Percentiles rank a stretch among this genome's conserved stretches.
Evolutionary conservation across 1,140 invertebrate genomes (phyloP).

Genomic region (honey bee (Apis mellifera)): DNA sequence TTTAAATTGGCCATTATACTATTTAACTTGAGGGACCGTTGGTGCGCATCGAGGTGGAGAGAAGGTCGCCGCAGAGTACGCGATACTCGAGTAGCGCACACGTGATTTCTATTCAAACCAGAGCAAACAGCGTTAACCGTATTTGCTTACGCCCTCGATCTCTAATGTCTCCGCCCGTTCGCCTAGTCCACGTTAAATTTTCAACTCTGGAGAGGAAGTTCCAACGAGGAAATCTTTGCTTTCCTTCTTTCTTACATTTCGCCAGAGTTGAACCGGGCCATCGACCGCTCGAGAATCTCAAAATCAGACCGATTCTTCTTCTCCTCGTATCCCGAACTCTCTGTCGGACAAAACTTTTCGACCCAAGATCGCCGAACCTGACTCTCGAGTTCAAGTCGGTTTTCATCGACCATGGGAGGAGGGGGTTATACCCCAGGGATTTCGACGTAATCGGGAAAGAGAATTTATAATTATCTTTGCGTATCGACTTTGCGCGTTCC

Average conservation of each 20-base stretch:
- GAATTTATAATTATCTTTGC: conserved; percentile 70
- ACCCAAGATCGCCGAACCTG: conserved; percentile 35
- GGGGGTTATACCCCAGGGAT: conserved; percentile 44
- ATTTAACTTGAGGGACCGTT: conserved; percentile 79
- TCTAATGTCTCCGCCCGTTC: conserved; percentile 69
- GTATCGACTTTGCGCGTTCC: conserved; percentile 38
- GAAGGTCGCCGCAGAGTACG: conserved; percentile 47
- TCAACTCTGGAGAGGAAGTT: not conserved
- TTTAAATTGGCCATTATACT: conserved; percentile 82
- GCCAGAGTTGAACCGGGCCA: not conserved
- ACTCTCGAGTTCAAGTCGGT: conserved; percentile 60
- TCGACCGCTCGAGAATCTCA: not conserved
- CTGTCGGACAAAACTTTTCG: conserved; percentile 64
- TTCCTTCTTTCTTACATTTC: not conserved
- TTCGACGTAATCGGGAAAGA: conserved; percentile 64
- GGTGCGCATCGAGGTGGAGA: conserved; percentile 50
- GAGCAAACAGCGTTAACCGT: conserved; percentile 77
- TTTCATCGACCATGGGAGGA: conserved; percentile 65
- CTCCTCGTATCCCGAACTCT: not conserved
- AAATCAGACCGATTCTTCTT: not conserved
- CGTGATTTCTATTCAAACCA: conserved; percentile 72
- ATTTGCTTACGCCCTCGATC: conserved; percentile 75
- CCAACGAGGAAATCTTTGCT: not conserved
- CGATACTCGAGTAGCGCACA: conserved; percentile 66
- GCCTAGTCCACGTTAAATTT: conserved; percentile 54